Conservation (phyloP, 2,888 invertebrate species). For the Dorcus hopei region DNA sequence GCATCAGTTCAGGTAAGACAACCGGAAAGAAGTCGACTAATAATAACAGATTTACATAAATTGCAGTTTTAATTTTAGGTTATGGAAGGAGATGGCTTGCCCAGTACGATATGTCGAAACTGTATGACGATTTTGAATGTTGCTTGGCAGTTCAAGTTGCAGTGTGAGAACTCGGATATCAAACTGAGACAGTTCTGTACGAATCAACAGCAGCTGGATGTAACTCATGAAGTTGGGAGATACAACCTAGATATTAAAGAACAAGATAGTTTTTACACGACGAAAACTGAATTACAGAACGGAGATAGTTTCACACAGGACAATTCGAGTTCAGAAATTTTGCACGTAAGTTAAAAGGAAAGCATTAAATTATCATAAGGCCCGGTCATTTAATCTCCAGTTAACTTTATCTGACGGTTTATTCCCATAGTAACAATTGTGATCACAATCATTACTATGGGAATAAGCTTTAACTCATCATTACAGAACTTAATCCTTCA, state of each 20-base stretch:
- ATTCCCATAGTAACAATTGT: too few species aligned
- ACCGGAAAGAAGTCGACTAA: neutral
- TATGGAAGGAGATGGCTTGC: slow-evolving; percentile 35
- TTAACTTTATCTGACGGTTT: too few species aligned
- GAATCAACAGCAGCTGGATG: slow-evolving; percentile 24
- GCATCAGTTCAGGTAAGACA: slow-evolving; percentile 35
- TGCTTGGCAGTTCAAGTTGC: slow-evolving; percentile 38
- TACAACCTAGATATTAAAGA: slow-evolving; percentile 26
- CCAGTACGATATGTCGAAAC: slow-evolving; percentile 33
- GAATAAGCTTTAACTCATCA: too few species aligned
- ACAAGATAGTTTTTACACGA: slow-evolving; percentile 5
- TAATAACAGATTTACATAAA: neutral
- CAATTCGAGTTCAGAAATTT: too few species aligned
- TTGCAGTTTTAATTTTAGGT: slow-evolving; percentile 23
- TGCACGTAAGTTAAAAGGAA: too few species aligned
- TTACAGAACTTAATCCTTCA: too few species aligned
- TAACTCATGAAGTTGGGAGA: slow-evolving; percentile 25
- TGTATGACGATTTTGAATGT: slow-evolving; percentile 34
- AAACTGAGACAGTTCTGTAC: slow-evolving; percentile 34
- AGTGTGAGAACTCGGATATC: slow-evolving; percentile 36
- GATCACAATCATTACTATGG: too few species aligned
- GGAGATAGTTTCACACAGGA: too few species aligned
- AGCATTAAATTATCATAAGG: too few species aligned
- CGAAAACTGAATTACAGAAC: too few species aligned
- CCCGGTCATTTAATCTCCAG: too few species aligned